Evolutionary conservation across 2,113 vertebrate species (phyloP).

Genomic region (Charadrius vociferus): DNA sequence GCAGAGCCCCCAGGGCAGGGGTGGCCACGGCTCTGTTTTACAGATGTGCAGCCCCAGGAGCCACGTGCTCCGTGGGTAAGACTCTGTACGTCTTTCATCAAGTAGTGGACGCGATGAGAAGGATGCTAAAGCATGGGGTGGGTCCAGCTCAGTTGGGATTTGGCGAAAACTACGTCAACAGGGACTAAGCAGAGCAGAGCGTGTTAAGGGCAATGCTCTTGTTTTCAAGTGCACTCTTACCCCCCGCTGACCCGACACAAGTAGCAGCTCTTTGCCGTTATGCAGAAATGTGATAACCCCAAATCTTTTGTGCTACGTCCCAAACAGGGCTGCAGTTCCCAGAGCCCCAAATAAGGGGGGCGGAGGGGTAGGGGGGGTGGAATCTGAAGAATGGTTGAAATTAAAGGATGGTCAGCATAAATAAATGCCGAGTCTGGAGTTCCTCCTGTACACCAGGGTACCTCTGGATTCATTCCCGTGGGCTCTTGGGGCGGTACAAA

Average conservation of each 20-base stretch:
- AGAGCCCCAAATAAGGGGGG: not conserved
- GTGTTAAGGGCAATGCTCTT: not conserved
- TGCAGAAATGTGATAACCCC: not conserved
- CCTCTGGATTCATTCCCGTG: not conserved
- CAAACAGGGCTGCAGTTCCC: not conserved
- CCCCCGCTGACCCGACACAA: not conserved
- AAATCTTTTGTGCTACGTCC: not conserved
- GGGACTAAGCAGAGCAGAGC: not conserved
- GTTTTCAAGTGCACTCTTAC: not conserved
- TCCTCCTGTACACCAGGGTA: not conserved
- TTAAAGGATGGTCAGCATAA: not conserved
- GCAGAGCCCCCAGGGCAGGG: not conserved
- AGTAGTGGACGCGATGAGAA: fast-evolving
- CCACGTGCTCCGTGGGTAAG: not conserved
- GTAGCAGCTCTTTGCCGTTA: not conserved
- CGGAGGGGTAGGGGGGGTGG: too few relatives aligned
- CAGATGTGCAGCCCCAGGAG: not conserved
- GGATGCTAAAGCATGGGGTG: too few relatives aligned
- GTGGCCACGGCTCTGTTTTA: not conserved
- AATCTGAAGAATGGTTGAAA: not conserved
- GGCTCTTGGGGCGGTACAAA: not conserved
- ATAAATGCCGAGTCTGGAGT: not conserved
- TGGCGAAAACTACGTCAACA: not conserved
- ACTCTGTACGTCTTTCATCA: not conserved
- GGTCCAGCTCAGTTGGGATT: not conserved